phyloP scores from a whole-genome alignment of 2,113 vertebrate genomes.

The Oriolus oriolus region DNA sequence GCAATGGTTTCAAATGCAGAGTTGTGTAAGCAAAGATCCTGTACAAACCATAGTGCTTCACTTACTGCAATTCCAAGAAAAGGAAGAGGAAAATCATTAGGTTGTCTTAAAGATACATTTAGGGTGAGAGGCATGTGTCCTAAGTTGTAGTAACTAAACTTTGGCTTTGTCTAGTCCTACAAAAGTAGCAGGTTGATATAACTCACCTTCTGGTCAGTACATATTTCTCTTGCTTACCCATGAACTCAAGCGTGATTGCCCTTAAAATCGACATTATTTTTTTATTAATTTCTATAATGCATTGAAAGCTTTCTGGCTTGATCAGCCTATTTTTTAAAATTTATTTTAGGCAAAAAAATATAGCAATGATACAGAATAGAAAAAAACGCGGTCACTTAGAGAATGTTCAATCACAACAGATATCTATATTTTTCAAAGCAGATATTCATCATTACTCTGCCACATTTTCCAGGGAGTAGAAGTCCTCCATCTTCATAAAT shows the following conservation, averaged over 20 bases:
- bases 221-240: not conserved
- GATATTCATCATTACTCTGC: not conserved
- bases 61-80: not conserved
- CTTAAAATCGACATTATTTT: not conserved
- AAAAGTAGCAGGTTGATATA: not conserved
- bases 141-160: not conserved
- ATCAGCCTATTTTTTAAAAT: not conserved
- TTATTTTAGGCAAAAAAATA: not conserved
- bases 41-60: not conserved
- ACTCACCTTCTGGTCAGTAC: not conserved
- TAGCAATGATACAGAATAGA: not conserved
- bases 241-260: not conserved
- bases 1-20: not conserved
- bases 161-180: not conserved
- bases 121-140: not conserved
- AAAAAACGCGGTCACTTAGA: fast-evolving
- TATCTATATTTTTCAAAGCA: not conserved
- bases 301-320: not conserved
- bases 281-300: not conserved
- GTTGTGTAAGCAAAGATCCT: not conserved
- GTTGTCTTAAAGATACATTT: not conserved
- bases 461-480: not conserved
- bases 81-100: not conserved
- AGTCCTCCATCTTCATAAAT: not conserved
- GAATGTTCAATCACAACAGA: not conserved